Conservation (phyloP, 2,888 invertebrate genomes). For the Oligia fasciuncula region DNA sequence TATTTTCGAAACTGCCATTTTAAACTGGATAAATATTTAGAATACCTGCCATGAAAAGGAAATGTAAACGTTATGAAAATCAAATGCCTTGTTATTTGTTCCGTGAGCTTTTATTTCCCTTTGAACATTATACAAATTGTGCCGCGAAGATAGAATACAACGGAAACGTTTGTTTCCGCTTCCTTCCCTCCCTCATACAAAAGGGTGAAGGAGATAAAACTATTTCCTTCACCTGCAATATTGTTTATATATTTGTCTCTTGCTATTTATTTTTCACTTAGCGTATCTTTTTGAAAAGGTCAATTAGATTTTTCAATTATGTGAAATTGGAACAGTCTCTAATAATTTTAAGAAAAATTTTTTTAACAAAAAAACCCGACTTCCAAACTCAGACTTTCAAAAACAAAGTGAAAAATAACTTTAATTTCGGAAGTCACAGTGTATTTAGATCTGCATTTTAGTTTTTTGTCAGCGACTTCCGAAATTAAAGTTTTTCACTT, state of each 20-base stretch:
- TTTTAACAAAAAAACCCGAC: too few species aligned
- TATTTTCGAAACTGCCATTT: constrained; percentile 33
- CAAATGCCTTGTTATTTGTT: constrained; percentile 18
- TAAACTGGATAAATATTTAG: constrained; percentile 27
- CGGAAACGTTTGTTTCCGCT: background rate
- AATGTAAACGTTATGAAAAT: constrained; percentile 35
- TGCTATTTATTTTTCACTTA: background rate
- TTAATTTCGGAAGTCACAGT: too few species aligned
- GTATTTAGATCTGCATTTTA: too few species aligned
- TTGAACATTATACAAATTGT: constrained; percentile 31
- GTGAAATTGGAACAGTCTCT: background rate
- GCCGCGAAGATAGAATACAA: constrained; percentile 5
- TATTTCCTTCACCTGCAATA: constrained; percentile 26
- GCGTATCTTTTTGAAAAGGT: background rate
- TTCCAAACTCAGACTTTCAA: too few species aligned
- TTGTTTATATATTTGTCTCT: background rate
- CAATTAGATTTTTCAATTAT: background rate
- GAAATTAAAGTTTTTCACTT: too few species aligned
- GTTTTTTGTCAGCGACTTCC: too few species aligned
- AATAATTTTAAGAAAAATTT: too few species aligned
- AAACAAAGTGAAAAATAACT: too few species aligned
- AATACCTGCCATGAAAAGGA: constrained; percentile 8
- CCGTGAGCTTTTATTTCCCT: constrained; percentile 19
- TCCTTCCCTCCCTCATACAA: too few species aligned
- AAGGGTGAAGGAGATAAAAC: background rate